phyloP scores from a whole-genome alignment of 2,797 vertebrate species.

The Prunella strophiata region DNA sequence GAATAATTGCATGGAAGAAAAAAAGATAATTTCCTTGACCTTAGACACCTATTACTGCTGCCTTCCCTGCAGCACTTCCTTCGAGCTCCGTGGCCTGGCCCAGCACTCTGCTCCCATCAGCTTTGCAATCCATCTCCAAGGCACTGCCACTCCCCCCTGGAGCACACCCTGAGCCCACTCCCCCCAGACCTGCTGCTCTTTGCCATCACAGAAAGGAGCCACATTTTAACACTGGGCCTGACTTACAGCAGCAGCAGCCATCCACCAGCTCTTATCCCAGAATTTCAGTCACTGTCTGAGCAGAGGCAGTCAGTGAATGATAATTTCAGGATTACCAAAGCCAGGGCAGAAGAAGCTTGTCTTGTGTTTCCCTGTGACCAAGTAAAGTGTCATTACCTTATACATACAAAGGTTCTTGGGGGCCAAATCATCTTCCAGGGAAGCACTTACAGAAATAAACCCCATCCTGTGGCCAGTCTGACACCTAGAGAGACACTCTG shows the following conservation, averaged over 20 bases:
- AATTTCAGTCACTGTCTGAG: neutral
- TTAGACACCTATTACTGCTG: neutral
- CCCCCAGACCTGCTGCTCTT: neutral
- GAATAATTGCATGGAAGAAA: neutral
- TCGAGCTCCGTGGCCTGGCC: rapidly evolving
- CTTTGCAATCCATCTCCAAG: neutral
- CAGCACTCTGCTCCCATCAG: neutral
- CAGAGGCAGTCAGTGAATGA: neutral
- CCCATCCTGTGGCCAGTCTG: slow-evolving; percentile 14
- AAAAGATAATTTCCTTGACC: neutral
- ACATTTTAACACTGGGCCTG: neutral
- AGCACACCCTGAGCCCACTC: neutral
- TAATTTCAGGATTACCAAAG: neutral
- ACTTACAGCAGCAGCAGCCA: neutral
- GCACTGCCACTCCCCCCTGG: neutral
- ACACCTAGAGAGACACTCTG: neutral
- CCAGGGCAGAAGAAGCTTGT: neutral
- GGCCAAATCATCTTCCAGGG: neutral
- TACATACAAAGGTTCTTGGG: neutral
- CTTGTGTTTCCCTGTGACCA: neutral
- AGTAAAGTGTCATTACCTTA: neutral
- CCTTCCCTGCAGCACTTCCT: rapidly evolving
- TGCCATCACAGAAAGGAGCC: neutral
- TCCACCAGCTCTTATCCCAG: neutral
- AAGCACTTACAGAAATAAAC: neutral